phyloP scores from a whole-genome alignment of 53 echinoderm and acorn worm genomes.

The Zoroaster sp. region DNA sequence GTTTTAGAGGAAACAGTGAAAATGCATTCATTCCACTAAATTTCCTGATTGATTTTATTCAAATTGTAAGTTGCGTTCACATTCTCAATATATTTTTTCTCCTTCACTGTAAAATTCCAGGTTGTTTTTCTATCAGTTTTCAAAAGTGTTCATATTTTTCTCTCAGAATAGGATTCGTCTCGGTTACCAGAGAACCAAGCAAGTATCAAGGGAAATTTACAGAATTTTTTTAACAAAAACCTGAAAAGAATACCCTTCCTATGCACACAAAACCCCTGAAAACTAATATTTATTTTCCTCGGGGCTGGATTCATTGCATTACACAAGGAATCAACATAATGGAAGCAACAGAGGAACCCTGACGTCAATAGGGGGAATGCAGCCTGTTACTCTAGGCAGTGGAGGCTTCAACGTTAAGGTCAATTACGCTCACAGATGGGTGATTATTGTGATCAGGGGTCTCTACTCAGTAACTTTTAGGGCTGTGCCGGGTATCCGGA shows the following conservation, averaged over 20 bases:
- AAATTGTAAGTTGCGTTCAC: too few species aligned
- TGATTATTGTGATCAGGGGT: background rate
- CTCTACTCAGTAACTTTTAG: too few species aligned
- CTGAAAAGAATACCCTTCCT: background rate
- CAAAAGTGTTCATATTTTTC: background rate
- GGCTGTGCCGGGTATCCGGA: too few species aligned
- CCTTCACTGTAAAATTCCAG: too few species aligned
- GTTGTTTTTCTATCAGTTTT: background rate
- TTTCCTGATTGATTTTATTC: too few species aligned
- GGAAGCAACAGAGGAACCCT: background rate
- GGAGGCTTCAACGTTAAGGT: background rate
- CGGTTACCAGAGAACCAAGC: background rate
- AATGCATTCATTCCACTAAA: too few species aligned
- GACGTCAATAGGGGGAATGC: background rate
- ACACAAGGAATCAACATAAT: background rate
- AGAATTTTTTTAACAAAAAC: background rate
- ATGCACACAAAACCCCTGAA: slow-evolving; percentile 28
- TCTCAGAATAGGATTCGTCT: background rate
- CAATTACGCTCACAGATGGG: background rate
- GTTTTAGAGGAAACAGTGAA: too few species aligned
- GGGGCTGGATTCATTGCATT: background rate
- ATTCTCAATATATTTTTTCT: too few species aligned
- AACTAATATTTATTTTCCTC: slow-evolving; percentile 47
- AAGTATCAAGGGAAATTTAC: slow-evolving; percentile 15
- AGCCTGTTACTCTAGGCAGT: background rate